Conservation (phyloP, 2,888 invertebrate species). For the Stenurella melanura region DNA sequence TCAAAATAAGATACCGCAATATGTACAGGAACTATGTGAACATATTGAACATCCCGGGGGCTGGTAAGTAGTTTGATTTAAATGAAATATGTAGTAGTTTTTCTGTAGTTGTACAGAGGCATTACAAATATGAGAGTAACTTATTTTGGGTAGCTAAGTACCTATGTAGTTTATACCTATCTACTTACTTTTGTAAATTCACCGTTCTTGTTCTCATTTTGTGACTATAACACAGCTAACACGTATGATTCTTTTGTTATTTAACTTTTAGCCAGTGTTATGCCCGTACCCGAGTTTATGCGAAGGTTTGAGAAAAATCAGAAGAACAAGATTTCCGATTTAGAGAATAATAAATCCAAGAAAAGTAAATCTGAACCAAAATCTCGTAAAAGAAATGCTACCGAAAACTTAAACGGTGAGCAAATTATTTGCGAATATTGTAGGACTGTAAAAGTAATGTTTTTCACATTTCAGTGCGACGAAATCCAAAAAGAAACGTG, state of each 20-base stretch:
- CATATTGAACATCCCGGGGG: conserved; percentile 23
- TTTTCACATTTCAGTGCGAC: background rate
- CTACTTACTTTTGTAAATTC: too few relatives aligned
- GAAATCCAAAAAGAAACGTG: conserved; percentile 48
- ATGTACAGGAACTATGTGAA: conserved; percentile 34
- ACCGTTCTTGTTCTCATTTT: too few relatives aligned
- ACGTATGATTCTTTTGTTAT: too few relatives aligned
- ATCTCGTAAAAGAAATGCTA: background rate
- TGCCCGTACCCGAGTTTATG: conserved; percentile 41
- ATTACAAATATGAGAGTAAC: too few relatives aligned
- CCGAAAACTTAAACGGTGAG: too few relatives aligned
- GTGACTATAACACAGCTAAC: too few relatives aligned
- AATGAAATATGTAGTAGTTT: too few relatives aligned
- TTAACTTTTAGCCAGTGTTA: conserved; percentile 17
- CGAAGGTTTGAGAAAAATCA: background rate
- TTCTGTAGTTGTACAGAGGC: too few relatives aligned
- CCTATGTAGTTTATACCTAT: too few relatives aligned
- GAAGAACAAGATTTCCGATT: background rate
- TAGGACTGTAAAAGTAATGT: background rate
- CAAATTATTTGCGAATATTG: too few relatives aligned
- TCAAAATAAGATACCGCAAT: conserved; percentile 22
- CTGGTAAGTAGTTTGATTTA: conserved; percentile 25
- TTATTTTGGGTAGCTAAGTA: too few relatives aligned
- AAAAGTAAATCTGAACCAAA: background rate
- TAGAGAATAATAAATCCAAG: background rate